These are phyloP conservation scores for Magallana angulata DNA, from an alignment of 1,140 invertebrate genomes.

Conservation along the genomic window DNA sequence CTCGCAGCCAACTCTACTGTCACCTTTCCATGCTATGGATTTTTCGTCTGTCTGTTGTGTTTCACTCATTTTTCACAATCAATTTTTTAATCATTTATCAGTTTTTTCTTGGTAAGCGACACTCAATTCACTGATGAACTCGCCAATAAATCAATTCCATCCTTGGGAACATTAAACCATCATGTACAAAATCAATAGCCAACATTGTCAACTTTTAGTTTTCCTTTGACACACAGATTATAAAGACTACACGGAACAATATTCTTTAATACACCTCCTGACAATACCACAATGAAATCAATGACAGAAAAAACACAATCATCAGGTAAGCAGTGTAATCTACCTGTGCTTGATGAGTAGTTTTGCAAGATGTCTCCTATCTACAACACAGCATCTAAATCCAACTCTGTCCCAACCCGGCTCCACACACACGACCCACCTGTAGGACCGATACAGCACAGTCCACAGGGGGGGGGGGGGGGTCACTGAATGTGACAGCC, in stretches of 20 bases:
- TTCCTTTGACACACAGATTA: not conserved
- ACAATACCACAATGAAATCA: constrained; percentile 25
- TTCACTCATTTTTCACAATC: constrained; percentile 36
- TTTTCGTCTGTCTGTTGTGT: constrained; percentile 30
- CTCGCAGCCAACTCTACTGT: not conserved
- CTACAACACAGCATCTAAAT: no score
- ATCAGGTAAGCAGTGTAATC: not conserved
- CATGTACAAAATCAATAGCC: not conserved
- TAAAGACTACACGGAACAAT: not conserved
- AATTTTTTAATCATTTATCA: constrained; percentile 34
- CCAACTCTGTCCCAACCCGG: no score
- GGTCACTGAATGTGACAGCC: no score
- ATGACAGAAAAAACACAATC: not conserved
- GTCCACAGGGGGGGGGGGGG: no score
- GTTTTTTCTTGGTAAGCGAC: not conserved
- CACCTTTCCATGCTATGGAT: not conserved
- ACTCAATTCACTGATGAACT: constrained; percentile 20
- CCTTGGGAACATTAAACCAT: not conserved
- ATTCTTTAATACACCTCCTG: not conserved
- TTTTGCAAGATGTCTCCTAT: no score
- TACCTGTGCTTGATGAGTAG: no score
- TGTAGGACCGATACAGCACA: no score
- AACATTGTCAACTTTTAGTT: constrained; percentile 5
- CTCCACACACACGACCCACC: no score
- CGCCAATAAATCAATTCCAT: not conserved